Percentiles rank a stretch among this genome's conserved stretches.
phyloP scores from a whole-genome alignment of 2,797 vertebrate genomes.

The Epinephelus awoara region DNA sequence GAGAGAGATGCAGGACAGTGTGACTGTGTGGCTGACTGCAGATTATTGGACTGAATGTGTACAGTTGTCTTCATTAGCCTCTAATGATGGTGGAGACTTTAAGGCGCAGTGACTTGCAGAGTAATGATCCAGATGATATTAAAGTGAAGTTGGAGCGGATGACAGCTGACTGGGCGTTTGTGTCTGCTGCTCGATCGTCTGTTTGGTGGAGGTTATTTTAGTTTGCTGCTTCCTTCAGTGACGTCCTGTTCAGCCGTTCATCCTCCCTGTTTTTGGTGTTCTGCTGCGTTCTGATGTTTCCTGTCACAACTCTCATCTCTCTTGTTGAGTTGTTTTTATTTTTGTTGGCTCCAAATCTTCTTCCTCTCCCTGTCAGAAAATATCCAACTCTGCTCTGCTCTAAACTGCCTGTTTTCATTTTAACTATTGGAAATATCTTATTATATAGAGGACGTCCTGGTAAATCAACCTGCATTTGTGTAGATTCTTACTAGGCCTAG shows the following conservation, averaged over 20 bases:
- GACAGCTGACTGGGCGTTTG: neutral
- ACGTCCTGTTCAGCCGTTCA: neutral
- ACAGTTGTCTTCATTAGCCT: slow-evolving; percentile 35
- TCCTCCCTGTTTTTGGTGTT: neutral
- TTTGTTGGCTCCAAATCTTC: neutral
- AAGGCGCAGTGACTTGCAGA: slow-evolving; percentile 36
- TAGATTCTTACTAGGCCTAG: too few relatives aligned
- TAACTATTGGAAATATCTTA: neutral
- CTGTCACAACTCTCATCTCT: slow-evolving; percentile 1
- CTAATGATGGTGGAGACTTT: slow-evolving; percentile 26
- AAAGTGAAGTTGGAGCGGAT: slow-evolving; percentile 11
- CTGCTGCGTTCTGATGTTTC: neutral
- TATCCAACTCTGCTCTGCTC: neutral
- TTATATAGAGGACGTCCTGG: neutral
- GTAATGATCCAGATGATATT: slow-evolving; percentile 45
- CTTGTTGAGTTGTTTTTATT: slow-evolving; percentile 7
- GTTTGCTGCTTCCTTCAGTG: neutral
- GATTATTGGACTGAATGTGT: neutral
- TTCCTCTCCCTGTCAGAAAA: neutral
- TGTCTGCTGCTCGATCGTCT: too few relatives aligned
- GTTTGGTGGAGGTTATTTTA: neutral
- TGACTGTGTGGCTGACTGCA: neutral
- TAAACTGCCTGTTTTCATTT: neutral
- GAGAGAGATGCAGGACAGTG: too few relatives aligned
- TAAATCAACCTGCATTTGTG: too few relatives aligned